Evolutionary conservation across 1,140 invertebrate genomes (phyloP), one percentile per base, ranked within the genome.

Genomic region (Elymnias hypermnestra): DNA sequence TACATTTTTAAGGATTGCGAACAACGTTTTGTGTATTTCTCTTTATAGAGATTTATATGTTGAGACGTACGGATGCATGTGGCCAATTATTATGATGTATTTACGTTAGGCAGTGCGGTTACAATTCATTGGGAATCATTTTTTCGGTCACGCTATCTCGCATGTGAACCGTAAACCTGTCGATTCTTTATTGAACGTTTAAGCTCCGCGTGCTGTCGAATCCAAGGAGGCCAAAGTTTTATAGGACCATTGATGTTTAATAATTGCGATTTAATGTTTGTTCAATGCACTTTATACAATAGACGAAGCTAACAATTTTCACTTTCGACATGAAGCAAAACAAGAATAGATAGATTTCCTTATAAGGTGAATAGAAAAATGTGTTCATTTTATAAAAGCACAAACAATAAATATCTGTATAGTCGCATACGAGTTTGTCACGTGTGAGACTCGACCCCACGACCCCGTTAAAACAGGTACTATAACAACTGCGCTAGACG

Each of bases 71-170:
- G 21, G 15, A 13, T 15, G 14, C 0, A 41, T 22, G 40, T 53
- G 59, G 68, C 73, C 69, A 69, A 75, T 72, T 63, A 61, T 56
- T 68, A 74, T 72, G 68, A 78, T 78, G 72, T 73, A 79, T 83
- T 81, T 81, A 83, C 60, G 67, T 59, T 44, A 38, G 49, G 48
- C 25, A 29, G 51, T 63, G 44, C 53, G 68, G 62, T 68, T 69
- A 72, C 64, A 72, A 65, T 75, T 78, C 73, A 72, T 77, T 79
- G 51, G 50, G 61, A 65, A 72, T 74, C 62, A 63, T 74, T 83
- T 81, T 71, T 73, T 74, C 60, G 64, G 78, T 79, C 81, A 85
- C 78, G 82, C 76, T 61, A 85, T 72, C 66, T 85, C 76, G 82
- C 78, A 83, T 85, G 78, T 55, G 59, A 53, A 58, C 53, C 48